phyloP scores from a whole-genome alignment of 2,797 vertebrate species.

The Etheostoma nigrum region DNA sequence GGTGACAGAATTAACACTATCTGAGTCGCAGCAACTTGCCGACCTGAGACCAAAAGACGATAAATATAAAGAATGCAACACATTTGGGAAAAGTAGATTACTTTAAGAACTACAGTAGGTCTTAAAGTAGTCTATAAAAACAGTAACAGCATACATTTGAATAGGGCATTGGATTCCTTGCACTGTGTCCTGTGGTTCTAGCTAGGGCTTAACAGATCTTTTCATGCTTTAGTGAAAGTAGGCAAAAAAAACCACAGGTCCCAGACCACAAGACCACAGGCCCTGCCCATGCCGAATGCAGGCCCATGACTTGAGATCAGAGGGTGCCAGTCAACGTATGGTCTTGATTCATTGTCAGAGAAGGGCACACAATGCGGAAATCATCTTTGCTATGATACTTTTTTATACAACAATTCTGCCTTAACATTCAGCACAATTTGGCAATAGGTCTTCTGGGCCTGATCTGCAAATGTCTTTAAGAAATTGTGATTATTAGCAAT shows the following conservation, averaged over 20 bases:
- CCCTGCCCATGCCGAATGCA: conserved; percentile 57
- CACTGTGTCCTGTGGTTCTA: conserved; percentile 66
- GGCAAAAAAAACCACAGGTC: conserved; percentile 76
- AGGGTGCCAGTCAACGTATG: conserved; percentile 47
- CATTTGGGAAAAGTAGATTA: conserved; percentile 13
- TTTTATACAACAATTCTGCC: conserved; percentile 29
- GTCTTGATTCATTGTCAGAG: conserved; percentile 47
- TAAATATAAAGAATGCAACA: conserved; percentile 23
- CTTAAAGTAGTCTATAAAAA: conserved; percentile 48
- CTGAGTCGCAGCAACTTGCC: conserved; percentile 5
- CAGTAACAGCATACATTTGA: conserved; percentile 45
- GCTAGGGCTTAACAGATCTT: conserved; percentile 71
- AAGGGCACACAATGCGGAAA: conserved; percentile 51
- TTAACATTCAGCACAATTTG: conserved; percentile 33
- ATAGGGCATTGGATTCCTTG: conserved; percentile 40
- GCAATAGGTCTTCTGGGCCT: conserved; percentile 31
- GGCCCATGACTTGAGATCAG: conserved; percentile 52
- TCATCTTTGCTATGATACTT: conserved; percentile 21
- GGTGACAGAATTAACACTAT: no score
- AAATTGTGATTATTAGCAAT: conserved; percentile 28
- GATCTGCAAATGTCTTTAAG: conserved; percentile 28
- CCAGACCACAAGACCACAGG: conserved; percentile 76
- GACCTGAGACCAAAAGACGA: neutral
- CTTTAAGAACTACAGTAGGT: conserved; percentile 20
- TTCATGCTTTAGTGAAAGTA: conserved; percentile 78